These are phyloP conservation scores for Teleopsis dalmanni DNA, from an alignment of 1,140 invertebrate genomes.

Conservation along the genomic window DNA sequence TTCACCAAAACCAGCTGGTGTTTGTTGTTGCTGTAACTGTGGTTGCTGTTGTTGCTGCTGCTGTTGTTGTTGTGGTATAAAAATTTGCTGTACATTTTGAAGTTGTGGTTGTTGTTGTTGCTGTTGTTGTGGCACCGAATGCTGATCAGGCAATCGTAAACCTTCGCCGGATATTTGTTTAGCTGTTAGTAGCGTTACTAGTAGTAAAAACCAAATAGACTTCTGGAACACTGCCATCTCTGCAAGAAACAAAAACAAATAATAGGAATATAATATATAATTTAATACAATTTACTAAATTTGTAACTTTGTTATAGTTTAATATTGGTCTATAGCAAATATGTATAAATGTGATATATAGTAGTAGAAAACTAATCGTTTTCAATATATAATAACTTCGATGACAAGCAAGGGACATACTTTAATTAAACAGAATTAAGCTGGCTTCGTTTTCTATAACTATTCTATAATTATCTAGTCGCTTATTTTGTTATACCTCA, in stretches of 20 bases:
- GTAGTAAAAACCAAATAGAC: neutral
- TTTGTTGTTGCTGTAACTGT: slow-evolving; percentile 20
- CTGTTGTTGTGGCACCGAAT: slow-evolving; percentile 29
- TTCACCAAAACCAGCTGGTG: slow-evolving; percentile 19
- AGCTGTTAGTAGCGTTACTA: neutral
- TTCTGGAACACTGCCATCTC: slow-evolving; percentile 1
- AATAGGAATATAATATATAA: neutral
- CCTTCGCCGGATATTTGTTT: slow-evolving; percentile 50
- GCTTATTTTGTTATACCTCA: too few relatives aligned
- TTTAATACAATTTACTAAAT: too few relatives aligned
- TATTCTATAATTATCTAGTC: too few relatives aligned
- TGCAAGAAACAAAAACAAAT: neutral
- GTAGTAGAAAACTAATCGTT: too few relatives aligned
- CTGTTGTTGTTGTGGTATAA: slow-evolving; percentile 28
- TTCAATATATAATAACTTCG: too few relatives aligned
- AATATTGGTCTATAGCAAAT: too few relatives aligned
- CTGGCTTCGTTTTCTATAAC: too few relatives aligned
- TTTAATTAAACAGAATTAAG: too few relatives aligned
- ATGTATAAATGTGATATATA: too few relatives aligned
- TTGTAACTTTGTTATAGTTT: too few relatives aligned
- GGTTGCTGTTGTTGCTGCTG: slow-evolving; percentile 24
- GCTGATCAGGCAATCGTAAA: slow-evolving; percentile 51
- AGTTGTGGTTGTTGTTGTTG: slow-evolving; percentile 7
- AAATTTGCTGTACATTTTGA: slow-evolving; percentile 32
- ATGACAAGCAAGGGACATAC: too few relatives aligned